phyloP scores from a whole-genome alignment of 2,113 vertebrate species.

The Gallinago jamesoni region DNA sequence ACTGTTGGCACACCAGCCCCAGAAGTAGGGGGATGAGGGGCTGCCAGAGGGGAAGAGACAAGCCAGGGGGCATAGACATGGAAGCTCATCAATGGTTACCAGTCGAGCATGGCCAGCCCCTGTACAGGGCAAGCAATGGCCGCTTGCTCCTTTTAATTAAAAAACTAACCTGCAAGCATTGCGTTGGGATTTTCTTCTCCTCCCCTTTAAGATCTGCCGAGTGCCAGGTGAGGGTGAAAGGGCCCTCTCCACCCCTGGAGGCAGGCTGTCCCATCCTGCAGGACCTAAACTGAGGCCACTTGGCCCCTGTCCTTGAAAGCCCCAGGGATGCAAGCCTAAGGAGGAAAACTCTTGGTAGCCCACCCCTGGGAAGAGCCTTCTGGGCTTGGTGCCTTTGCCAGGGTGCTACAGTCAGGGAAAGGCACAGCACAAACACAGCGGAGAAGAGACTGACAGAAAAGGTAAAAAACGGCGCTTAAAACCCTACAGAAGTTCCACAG shows the following conservation, averaged over 20 bases:
- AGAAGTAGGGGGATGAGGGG: fast-evolving
- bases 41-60: not conserved
- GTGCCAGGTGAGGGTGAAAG: not conserved
- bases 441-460: not conserved
- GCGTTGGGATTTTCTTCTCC: not conserved
- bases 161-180: not conserved
- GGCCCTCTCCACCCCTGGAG: not conserved
- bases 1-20: not conserved
- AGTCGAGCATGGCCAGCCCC: not conserved
- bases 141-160: constrained; percentile 7
- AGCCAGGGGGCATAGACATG: fast-evolving
- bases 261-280: not conserved
- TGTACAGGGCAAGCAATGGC: fast-evolving
- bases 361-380: not conserved
- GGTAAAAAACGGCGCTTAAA: not conserved
- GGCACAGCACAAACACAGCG: not conserved
- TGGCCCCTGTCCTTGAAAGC: not conserved
- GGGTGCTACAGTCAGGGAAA: not conserved
- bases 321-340: not conserved
- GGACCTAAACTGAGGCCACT: not conserved
- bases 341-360: not conserved
- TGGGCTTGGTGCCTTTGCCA: not conserved
- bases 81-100: not conserved
- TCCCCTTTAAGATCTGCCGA: not conserved
- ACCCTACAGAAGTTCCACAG: not conserved